Evolutionary conservation across 2,797 vertebrate species (phyloP), one percentile per base, ranked within the genome.

Genomic region (Menidia menidia): DNA sequence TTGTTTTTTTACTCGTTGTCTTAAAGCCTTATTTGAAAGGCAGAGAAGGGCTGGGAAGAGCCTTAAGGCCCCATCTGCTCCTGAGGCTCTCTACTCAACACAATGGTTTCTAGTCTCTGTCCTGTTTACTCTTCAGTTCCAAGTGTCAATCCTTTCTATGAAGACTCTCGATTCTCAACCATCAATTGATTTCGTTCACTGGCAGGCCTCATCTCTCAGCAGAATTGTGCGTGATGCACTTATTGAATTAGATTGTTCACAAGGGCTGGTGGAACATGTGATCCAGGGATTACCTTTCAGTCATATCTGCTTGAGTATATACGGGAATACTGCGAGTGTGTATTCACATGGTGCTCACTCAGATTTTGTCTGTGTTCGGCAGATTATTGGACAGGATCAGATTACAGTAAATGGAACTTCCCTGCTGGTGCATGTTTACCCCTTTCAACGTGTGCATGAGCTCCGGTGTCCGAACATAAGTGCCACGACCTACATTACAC

Each of bases 101-200:
- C 91, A 92, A 93, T 90, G 77, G 64, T 82, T 80, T 73, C 75
- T 62, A 76, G 65, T 79, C 85, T 94, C 94, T 94, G 92, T 94
- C 89, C 92, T 93, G 87, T 92, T 94, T 93, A 94, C 92, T 93
- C 91, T 89, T 92, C 68, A 32, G 88, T 87, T 68, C 68, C 84
- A 78, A 86, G 88, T 88, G 67, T 80, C 69, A 69, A 56, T 53
- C 47, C 54, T 58, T 44, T 33, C 80, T 59, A 77, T 78, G 87
- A 77, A 85, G 52, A 71, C 68, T 51, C 58, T 59, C 55, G 8
- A 32, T 50, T 42, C 52, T 30, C 71, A 71, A 59, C 55, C 54
- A 52, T 77, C 52, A 74, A 54, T 71, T 55, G 63, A 63, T 73
- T 68, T 63, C 25, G 66, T 71, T 74, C 73, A 68, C 16, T 69